Base-by-base conservation (phyloP, 2,888 invertebrate genomes). In the Dicyrtomina minuta region DNA sequence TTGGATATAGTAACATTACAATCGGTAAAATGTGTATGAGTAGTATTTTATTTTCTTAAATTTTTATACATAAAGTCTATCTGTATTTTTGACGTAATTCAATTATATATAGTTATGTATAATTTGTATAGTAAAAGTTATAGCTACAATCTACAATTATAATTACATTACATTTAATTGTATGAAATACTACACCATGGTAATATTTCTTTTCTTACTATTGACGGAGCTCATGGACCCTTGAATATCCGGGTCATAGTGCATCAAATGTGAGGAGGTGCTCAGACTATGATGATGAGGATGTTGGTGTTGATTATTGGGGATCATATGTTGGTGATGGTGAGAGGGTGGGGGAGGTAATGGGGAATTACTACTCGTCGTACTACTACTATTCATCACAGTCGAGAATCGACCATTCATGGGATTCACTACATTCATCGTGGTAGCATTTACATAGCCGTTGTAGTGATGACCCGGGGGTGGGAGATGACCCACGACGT, bases 151-250 rank as follows among this genome's bases (percentile, higher is more conserved):
- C 33, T 33, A 33, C 33, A 33, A 33, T 33, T 5, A 33, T 33
- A 33, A 33, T 33, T 33, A 33, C 4, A 33, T 33, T 33, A 33
- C 33, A 33, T n/a, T n/a, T n/a, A 12, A 49, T 49, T 49, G 20
- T 49, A 49, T 53, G 24, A 4, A 53, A 55, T 26, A 55, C 67
- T 78, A 86, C 73, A 87, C 87, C 86, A 86, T 86, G 46, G 87
- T 87, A 41, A 87, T 85, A 79, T 86, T 87, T 67, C 86, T 80
- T 77, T 77, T 76, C 70, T 85, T 82, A 77, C 79, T 79, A 66
- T 85, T 85, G 39, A 86, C 85, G 1, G 86, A 86, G 76, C 83
- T 85, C 80, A 86, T 80, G 0, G 85, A 86, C 13, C 86, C 86
- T 77, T 86, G 85, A 49, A 85, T 79, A 77, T 84, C 85, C 2